Conservation (phyloP, 1,140 invertebrate species). For the Dysdera silvatica region DNA sequence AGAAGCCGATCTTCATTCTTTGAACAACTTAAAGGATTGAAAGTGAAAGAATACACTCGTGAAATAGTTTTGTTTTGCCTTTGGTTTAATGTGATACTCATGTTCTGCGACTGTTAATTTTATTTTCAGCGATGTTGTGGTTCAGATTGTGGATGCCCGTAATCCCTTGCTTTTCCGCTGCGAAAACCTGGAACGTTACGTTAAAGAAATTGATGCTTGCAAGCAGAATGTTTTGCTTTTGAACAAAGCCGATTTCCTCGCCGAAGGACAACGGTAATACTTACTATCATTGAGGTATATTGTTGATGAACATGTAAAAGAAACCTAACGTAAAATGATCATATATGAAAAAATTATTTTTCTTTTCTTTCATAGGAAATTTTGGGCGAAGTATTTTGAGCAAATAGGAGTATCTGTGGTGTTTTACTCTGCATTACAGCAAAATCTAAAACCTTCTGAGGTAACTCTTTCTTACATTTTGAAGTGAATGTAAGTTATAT, state of each 20-base stretch:
- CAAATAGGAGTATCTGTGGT: constrained; percentile 56
- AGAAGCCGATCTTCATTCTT: too few relatives aligned
- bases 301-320: not conserved
- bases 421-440: constrained; percentile 72
- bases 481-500: too few relatives aligned
- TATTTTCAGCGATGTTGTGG: constrained; percentile 70
- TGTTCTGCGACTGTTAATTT: too few relatives aligned
- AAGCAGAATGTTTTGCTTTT: constrained; percentile 80
- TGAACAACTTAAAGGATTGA: too few relatives aligned
- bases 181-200: constrained; percentile 88
- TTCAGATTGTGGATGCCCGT: constrained; percentile 93
- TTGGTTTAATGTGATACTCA: too few relatives aligned
- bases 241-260: constrained; percentile 96
- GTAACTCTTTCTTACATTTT: constrained; percentile 26
- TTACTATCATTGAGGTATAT: not conserved
- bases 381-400: constrained; percentile 83
- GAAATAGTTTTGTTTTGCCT: too few relatives aligned
- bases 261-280: constrained; percentile 59
- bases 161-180: constrained; percentile 93
- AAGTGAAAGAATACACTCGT: too few relatives aligned
- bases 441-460: constrained; percentile 32
- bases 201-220: constrained; percentile 66
- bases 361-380: constrained; percentile 42
- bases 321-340: not conserved
- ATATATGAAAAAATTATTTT: too few relatives aligned